Base-by-base conservation (phyloP, 2,113 vertebrate species). In the Hirundichthys speculiger region DNA sequence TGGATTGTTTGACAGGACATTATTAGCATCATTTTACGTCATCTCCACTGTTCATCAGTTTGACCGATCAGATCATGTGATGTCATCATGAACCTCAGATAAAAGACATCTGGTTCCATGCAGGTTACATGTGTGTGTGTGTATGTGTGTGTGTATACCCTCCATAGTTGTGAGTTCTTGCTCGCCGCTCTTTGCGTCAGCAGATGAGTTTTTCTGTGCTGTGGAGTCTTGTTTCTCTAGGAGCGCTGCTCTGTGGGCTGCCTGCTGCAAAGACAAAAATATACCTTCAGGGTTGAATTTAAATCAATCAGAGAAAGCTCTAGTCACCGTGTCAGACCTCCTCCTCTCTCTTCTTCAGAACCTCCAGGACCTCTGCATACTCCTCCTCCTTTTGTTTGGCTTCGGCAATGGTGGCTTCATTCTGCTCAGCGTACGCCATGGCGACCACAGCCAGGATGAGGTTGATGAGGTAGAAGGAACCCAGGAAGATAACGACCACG, bases 401-500 rank as follows among this genome's bases (percentile, higher is more conserved):
- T 82, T 98, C 97, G 0, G 93, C 89, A 13, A 91, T 59, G 0
- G 94, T 95, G 61, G 95, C 95, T 0, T 96, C 91, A 0, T 98
- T 98, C 87, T 98, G 96, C 45, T 98, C 97, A 0, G 94, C 96
- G 0, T 98, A 98, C 0, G 96, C 97, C 97, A 98, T 98, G 59
- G 97, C 97, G 14, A 99, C 96, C 77, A 98, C 97, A 0, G 97
- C 97, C 40, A 99, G 91, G 85, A 99, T 99, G 67, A 99, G 93
- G 73, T 98, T 98, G 73, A 98, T 96, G 72, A 99, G 95, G 87
- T 98, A 98, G 90, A 98, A 98, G 10, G 97, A 99, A 10, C 96
- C 96, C 21, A 99, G 92, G 79, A 98, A 98, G 69, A 99, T 98
- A 50, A 98, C 89, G 45, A 98, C 75, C 66, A 99, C 94, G 0